Conservation (phyloP, 2,888 invertebrate genomes). For the Abrostola tripartita region DNA sequence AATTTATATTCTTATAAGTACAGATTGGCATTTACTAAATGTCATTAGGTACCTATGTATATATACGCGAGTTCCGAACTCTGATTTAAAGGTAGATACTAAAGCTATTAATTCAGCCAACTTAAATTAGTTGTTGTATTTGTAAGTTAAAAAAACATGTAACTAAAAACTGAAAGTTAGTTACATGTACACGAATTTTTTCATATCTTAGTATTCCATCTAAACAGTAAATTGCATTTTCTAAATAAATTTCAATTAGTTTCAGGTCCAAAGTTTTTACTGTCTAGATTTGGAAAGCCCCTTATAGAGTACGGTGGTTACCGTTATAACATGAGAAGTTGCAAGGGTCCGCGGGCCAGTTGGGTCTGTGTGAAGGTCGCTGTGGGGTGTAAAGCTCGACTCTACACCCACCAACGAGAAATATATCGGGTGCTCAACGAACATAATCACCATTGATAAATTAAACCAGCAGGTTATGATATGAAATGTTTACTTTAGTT, state of each 20-base stretch:
- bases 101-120: neutral
- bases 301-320: conserved; percentile 35
- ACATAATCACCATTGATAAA: conserved; percentile 28
- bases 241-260: neutral
- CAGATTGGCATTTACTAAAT: too few species aligned
- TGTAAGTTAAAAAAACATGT: neutral
- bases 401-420: conserved; percentile 28
- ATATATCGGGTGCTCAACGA: conserved; percentile 12
- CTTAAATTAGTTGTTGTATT: neutral
- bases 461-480: too few species aligned
- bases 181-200: neutral
- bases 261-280: conserved; percentile 31
- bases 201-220: too few species aligned
- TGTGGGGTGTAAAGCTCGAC: conserved; percentile 39
- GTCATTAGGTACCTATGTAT: too few species aligned
- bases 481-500: too few species aligned
- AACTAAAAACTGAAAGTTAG: too few species aligned
- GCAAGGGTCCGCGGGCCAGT: conserved; percentile 18
- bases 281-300: conserved; percentile 39
- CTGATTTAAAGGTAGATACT: too few species aligned
- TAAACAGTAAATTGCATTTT: too few species aligned
- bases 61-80: too few species aligned
- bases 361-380: conserved; percentile 40
- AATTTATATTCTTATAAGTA: too few species aligned
- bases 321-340: conserved; percentile 31